Evolutionary conservation across 2,888 invertebrate genomes (phyloP).

Genomic region (Deilephila porcellus): DNA sequence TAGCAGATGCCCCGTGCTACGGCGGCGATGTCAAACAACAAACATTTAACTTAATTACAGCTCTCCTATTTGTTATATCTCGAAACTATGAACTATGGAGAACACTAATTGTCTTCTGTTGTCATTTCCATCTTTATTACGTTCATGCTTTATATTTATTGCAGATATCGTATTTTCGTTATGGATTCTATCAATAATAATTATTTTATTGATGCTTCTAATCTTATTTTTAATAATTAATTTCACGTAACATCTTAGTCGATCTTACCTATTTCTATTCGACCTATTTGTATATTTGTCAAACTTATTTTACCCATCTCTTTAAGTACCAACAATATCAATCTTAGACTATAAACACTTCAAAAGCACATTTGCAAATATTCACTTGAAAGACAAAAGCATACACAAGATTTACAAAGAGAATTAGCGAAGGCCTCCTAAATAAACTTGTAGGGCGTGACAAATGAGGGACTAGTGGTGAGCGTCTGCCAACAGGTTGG

Average conservation of each 20-base stretch:
- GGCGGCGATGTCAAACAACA: background rate
- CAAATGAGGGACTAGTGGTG: conserved; percentile 35
- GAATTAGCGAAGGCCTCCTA: conserved; percentile 43
- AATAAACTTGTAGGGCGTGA: conserved; percentile 53
- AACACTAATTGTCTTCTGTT: background rate
- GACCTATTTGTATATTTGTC: too few species aligned
- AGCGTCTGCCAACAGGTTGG: conserved; percentile 52
- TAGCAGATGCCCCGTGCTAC: conserved; percentile 10
- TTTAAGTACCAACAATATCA: too few species aligned
- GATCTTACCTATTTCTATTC: too few species aligned
- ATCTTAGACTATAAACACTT: background rate
- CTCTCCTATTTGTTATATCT: background rate
- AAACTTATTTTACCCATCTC: too few species aligned
- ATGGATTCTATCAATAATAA: too few species aligned
- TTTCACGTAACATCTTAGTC: too few species aligned
- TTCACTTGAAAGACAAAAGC: background rate
- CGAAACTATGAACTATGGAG: background rate
- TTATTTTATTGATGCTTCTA: too few species aligned
- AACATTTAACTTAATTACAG: conserved; percentile 6
- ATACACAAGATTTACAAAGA: background rate
- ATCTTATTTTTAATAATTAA: too few species aligned
- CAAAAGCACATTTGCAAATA: background rate
- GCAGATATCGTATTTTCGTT: background rate
- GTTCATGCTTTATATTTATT: background rate
- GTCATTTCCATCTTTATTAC: background rate